A percentile compares a stretch with the other conserved stretches of the same genome.
Conservation (phyloP, 2,888 invertebrate species). For the Thelaira solivaga region DNA sequence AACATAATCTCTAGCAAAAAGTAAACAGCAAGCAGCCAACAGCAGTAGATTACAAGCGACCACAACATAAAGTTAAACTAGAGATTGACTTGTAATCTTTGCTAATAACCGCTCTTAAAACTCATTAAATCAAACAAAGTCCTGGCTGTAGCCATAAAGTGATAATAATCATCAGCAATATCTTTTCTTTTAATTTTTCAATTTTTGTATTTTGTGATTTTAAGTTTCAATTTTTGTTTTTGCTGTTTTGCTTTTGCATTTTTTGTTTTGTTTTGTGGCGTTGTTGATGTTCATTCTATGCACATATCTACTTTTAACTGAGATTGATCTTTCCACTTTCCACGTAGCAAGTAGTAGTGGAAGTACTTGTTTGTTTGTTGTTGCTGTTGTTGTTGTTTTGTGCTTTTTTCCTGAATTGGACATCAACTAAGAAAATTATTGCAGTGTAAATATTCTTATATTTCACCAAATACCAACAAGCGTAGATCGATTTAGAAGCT, state of each 20-base stretch:
- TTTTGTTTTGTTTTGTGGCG: too few relatives aligned
- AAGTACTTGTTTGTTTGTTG: background rate
- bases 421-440: conserved; percentile 41
- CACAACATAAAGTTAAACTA: conserved; percentile 22
- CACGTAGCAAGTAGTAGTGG: conserved; percentile 48
- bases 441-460: conserved; percentile 51
- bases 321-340: conserved; percentile 63
- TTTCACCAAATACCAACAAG: conserved; percentile 52
- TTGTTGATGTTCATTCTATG: conserved; percentile 38
- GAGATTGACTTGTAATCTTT: conserved; percentile 62
- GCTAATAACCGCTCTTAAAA: conserved; percentile 60
- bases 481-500: conserved; percentile 60
- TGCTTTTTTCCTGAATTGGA: conserved; percentile 45
- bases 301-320: too few relatives aligned
- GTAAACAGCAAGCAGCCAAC: background rate
- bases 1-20: conserved; percentile 31
- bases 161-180: conserved; percentile 54
- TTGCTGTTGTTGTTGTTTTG: background rate
- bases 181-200: conserved; percentile 27
- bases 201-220: conserved; percentile 25
- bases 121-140: conserved; percentile 62
- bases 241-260: background rate
- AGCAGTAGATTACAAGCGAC: too few relatives aligned
- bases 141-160: conserved; percentile 37
- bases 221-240: conserved; percentile 29